Evolutionary conservation across 2,888 invertebrate species (phyloP).

Genomic region (Gastracanthus pulcherrimus): DNA sequence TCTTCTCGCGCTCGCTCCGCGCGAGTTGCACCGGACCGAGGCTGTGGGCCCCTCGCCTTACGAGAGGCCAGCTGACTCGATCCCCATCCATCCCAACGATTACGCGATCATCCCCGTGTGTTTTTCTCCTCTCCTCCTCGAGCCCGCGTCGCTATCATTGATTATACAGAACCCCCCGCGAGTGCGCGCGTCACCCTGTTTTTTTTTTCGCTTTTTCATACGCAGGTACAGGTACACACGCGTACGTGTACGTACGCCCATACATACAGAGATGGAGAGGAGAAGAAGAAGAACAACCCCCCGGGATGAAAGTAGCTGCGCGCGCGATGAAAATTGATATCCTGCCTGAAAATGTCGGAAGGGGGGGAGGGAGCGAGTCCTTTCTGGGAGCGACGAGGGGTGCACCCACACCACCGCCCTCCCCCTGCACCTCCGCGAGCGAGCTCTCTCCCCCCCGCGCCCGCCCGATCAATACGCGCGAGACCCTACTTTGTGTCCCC

Average conservation of each 20-base stretch:
- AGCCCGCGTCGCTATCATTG: background rate
- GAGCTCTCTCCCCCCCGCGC: constrained; percentile 23
- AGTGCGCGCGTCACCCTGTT: background rate
- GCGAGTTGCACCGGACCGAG: too few relatives aligned
- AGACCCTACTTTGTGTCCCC: constrained; percentile 40
- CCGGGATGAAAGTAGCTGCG: background rate
- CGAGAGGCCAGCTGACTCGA: background rate
- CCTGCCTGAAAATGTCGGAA: constrained; percentile 42
- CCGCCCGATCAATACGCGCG: constrained; percentile 52
- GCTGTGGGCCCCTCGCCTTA: too few relatives aligned
- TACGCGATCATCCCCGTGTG: too few relatives aligned
- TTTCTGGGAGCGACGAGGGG: background rate
- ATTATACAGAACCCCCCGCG: background rate
- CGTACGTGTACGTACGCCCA: too few relatives aligned
- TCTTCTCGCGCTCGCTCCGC: too few relatives aligned
- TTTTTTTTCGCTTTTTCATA: background rate
- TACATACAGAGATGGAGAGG: too few relatives aligned
- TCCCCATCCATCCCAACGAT: too few relatives aligned
- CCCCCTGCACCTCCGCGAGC: constrained; percentile 4
- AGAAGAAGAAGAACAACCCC: too few relatives aligned
- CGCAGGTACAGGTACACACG: too few relatives aligned
- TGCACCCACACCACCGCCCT: constrained; percentile 23
- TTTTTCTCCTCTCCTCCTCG: constrained; percentile 5
- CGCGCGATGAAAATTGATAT: constrained; percentile 53
- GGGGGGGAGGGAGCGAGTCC: constrained; percentile 26